Evolutionary conservation across 1,140 invertebrate species (phyloP).

Genomic region (Yoshiicerus persimilis): DNA sequence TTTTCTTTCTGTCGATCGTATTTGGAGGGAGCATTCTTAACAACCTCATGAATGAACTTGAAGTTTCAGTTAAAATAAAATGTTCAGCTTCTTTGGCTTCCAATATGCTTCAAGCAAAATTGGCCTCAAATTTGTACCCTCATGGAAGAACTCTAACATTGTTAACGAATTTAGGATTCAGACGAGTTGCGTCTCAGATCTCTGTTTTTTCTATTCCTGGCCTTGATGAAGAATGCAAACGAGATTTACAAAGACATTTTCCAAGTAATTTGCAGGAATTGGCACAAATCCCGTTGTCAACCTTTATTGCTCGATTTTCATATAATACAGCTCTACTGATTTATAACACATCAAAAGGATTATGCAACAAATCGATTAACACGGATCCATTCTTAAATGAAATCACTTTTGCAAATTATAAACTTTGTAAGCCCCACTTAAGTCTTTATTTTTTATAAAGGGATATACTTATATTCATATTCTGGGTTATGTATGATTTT

Average conservation of each 20-base stretch:
- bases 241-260: background rate
- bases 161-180: background rate
- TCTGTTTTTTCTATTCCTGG: background rate
- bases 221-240: background rate
- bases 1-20: background rate
- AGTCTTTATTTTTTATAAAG: too few species aligned
- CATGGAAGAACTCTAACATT: background rate
- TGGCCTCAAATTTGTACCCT: background rate
- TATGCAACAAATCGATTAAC: background rate
- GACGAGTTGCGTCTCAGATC: background rate
- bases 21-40: background rate
- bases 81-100: background rate
- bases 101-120: background rate
- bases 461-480: background rate
- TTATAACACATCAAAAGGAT: background rate
- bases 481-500: too few species aligned
- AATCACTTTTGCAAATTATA: background rate
- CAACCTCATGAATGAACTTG: background rate
- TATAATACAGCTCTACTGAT: background rate
- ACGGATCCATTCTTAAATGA: background rate
- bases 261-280: background rate
- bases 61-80: background rate
- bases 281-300: background rate
- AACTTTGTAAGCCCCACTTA: too few species aligned
- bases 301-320: background rate